phyloP scores from a whole-genome alignment of 2,888 invertebrate species.

The Chloroclystis v-ata region DNA sequence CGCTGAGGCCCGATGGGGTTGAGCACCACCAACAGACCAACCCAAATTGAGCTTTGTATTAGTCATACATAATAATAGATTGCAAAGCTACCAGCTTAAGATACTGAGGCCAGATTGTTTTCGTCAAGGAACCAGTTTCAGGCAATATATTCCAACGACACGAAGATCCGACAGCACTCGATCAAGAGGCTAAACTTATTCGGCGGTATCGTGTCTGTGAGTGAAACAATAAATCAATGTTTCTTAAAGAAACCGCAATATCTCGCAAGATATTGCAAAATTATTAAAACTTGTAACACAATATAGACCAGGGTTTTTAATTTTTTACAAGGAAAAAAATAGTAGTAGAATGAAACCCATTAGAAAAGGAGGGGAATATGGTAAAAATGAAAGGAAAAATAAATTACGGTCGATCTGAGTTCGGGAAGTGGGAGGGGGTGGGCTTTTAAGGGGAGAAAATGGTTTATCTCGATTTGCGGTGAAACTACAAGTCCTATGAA shows the following conservation, averaged over 20 bases:
- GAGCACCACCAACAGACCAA: constrained; percentile 39
- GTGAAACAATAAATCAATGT: constrained; percentile 4
- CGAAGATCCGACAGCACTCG: constrained; percentile 1
- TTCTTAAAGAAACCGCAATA: background rate
- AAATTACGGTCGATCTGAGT: too few species aligned
- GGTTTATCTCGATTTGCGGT: too few species aligned
- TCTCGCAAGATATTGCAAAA: constrained; percentile 4
- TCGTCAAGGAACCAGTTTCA: constrained; percentile 17
- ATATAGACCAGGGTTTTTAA: too few species aligned
- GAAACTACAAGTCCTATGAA: too few species aligned
- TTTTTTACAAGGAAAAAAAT: too few species aligned
- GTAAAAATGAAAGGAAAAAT: too few species aligned
- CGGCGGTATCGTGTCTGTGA: background rate
- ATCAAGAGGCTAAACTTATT: background rate
- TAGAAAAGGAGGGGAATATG: too few species aligned
- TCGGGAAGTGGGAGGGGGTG: too few species aligned
- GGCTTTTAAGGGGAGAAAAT: too few species aligned
- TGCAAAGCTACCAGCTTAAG: constrained; percentile 24
- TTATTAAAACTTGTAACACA: constrained; percentile 16
- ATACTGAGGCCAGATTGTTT: constrained; percentile 20
- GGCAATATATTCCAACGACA: constrained; percentile 11
- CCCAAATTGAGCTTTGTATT: constrained; percentile 31
- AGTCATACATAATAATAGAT: constrained; percentile 33
- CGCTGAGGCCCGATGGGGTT: constrained; percentile 67
- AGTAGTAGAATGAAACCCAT: too few species aligned